Conservation (phyloP, 2,113 vertebrate species). For the Prunella himalayana region DNA sequence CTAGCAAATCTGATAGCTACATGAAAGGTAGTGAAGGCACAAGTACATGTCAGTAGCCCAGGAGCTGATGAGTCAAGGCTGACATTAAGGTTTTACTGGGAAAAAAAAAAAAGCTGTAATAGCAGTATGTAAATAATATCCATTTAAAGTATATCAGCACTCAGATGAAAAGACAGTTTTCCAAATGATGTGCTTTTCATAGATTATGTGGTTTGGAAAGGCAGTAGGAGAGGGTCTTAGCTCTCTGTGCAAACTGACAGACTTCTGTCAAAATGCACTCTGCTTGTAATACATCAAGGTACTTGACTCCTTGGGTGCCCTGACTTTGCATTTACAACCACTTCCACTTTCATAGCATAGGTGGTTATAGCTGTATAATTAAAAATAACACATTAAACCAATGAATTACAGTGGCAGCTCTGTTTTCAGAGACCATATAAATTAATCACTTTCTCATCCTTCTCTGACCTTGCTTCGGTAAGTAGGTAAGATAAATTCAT, state of each 20-base stretch:
- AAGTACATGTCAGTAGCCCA: neutral
- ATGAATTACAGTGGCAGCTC: neutral
- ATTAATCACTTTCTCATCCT: neutral
- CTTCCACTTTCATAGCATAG: neutral
- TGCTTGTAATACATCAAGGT: neutral
- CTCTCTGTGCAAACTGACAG: neutral
- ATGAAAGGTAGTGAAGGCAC: neutral
- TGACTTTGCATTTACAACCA: neutral
- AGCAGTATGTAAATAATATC: neutral
- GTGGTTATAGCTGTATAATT: neutral
- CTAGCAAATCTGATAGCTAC: neutral
- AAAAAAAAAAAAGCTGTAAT: neutral
- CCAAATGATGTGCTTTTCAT: neutral
- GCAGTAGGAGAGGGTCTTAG: neutral
- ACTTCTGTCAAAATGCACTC: neutral
- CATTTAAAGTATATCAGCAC: neutral
- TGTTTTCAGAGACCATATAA: slow-evolving; percentile 5
- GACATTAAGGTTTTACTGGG: neutral
- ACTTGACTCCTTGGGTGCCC: neutral
- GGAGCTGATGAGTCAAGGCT: neutral
- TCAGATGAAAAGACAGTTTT: neutral
- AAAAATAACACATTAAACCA: slow-evolving; percentile 2
- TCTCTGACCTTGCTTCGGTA: slow-evolving; percentile 46
- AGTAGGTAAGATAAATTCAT: slow-evolving; percentile 10
- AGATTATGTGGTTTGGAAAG: neutral